Conservation (phyloP, 2,113 vertebrate species). For the Ceyx margarethae region DNA sequence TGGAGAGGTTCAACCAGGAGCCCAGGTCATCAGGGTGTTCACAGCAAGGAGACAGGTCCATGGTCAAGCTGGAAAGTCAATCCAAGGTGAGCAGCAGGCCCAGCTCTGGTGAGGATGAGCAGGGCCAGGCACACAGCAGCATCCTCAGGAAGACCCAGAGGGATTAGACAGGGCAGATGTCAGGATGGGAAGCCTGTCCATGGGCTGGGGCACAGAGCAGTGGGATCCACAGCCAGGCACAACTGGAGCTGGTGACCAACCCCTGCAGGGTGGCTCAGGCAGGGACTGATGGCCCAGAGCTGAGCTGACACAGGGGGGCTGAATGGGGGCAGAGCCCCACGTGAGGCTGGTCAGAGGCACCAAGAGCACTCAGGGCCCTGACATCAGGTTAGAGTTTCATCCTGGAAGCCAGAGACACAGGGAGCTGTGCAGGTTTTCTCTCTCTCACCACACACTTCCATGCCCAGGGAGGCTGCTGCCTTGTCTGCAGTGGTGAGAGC, state of each 20-base stretch:
- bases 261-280: background rate
- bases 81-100: background rate
- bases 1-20: background rate
- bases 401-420: background rate
- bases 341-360: background rate
- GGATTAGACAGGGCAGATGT: background rate
- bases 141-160: background rate
- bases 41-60: accelerated
- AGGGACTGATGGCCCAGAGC: background rate
- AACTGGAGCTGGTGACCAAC: background rate
- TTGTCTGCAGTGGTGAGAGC: background rate
- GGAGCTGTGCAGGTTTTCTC: background rate
- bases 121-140: background rate
- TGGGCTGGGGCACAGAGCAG: background rate
- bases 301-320: background rate
- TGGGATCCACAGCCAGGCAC: background rate
- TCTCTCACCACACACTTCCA: background rate
- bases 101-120: background rate
- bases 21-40: background rate
- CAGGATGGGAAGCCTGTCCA: background rate
- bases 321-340: background rate
- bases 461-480: background rate
- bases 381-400: background rate
- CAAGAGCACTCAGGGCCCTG: background rate
- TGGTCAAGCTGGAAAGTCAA: background rate